phyloP scores from a whole-genome alignment of 53 echinoderm and acorn worm genomes.

The Holothuria leucospilota region DNA sequence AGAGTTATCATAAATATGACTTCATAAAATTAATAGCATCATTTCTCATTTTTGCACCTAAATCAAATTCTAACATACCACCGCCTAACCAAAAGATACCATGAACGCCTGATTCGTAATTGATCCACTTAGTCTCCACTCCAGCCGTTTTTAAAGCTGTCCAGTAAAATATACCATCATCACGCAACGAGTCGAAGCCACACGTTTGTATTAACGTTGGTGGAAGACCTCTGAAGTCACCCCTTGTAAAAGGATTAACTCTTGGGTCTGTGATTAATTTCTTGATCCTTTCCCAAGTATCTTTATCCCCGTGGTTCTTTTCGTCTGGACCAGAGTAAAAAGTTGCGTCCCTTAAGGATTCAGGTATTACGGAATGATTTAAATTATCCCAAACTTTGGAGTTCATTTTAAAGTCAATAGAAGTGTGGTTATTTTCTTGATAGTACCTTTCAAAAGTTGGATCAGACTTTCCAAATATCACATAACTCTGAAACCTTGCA shows the following conservation, averaged over 20 bases:
- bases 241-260: constrained; percentile 37
- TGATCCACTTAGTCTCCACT: constrained; percentile 53
- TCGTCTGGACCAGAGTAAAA: constrained; percentile 51
- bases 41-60: background rate
- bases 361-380: constrained; percentile 52
- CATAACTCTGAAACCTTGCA: constrained; percentile 53
- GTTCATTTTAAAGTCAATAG: constrained; percentile 42
- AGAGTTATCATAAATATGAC: background rate
- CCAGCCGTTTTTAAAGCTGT: constrained; percentile 52
- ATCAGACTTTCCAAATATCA: constrained; percentile 54
- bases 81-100: constrained; percentile 43
- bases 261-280: constrained; percentile 35
- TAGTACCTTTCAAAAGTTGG: constrained; percentile 38
- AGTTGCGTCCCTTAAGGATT: constrained; percentile 19
- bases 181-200: constrained; percentile 61
- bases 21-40: constrained; percentile 17
- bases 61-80: constrained; percentile 3
- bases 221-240: constrained; percentile 53
- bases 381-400: constrained; percentile 22
- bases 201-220: constrained; percentile 52
- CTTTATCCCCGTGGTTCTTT: constrained; percentile 30
- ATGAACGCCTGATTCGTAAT: constrained; percentile 60
- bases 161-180: constrained; percentile 65
- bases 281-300: constrained; percentile 39
- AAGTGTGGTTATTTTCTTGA: constrained; percentile 51